Base-by-base conservation (phyloP, 2,797 vertebrate species). In the Gadopsis marmoratus region DNA sequence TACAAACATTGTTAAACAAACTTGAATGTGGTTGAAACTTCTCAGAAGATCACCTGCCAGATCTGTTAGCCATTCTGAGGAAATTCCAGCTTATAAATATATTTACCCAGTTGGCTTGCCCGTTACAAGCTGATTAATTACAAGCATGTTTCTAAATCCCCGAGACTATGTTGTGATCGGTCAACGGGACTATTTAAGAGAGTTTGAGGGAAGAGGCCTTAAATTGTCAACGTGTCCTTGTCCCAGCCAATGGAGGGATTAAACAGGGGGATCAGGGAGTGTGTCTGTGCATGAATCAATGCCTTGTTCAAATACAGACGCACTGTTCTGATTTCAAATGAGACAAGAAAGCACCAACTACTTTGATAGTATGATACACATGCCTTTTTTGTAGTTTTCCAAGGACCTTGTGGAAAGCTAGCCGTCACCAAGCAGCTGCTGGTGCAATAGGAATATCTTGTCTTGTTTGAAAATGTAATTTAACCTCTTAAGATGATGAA, bases 151-250 rank as follows among this genome's bases (percentile, higher is more conserved):
- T 78, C 89, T 78, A 92, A 92, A 93, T 89, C 90, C 89, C 21
- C 19, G 59, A 79, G 90, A 85, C 88, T 81, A 67, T 79, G 87
- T 82, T 90, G 84, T 90, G 90, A 93, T 94, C 87, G 90, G 93
- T 95, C 93, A 94, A 92, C 93, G 92, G 87, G 89, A 92, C 93
- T 94, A 65, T 92, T 91, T 85, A 84, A 86, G 90, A 84, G 88
- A 88, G 82, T 91, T 91, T 91, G 92, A 93, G 87, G 82, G 91
- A 93, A 91, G 78, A 88, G 90, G 94, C 92, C 93, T 96, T 96
- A 96, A 95, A 94, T 85, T 96, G 95, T 96, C 96, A 95, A 90
- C 77, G 82, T 95, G 94, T 95, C 95, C 96, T 96, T 96, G 95
- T 95, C 95, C 91, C 80, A 87, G 87, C 89, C 94, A 93, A 92